Evolutionary conservation across 2,797 vertebrate genomes (phyloP).

Genomic region (Spea hammondii): DNA sequence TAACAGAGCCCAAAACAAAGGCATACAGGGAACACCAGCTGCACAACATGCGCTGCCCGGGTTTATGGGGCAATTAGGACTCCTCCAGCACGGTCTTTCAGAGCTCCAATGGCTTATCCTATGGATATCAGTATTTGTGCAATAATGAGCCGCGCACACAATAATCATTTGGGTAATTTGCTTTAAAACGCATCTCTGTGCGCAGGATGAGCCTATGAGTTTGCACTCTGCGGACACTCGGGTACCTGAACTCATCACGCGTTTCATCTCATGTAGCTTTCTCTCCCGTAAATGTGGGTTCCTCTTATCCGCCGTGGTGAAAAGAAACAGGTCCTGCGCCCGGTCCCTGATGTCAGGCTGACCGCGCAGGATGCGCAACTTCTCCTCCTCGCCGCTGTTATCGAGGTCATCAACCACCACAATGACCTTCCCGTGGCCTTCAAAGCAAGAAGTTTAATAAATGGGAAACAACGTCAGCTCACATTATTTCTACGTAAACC

Average conservation of each 20-base stretch:
- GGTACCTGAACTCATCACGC: background rate
- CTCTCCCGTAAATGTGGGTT: background rate
- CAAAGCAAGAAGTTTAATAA: background rate
- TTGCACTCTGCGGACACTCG: background rate
- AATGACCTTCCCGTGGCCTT: slow-evolving; percentile 23
- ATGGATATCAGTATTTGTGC: background rate
- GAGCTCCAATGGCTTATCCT: too few species aligned
- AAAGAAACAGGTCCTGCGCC: slow-evolving; percentile 9
- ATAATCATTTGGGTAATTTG: too few species aligned
- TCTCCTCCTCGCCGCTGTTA: background rate
- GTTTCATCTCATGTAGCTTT: slow-evolving; percentile 9
- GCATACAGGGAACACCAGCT: too few species aligned
- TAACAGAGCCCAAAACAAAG: too few species aligned
- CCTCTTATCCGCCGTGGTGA: background rate
- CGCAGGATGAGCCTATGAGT: too few species aligned
- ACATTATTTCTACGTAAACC: background rate
- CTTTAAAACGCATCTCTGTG: too few species aligned
- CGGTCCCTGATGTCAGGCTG: background rate
- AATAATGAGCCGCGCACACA: background rate
- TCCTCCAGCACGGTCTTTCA: too few species aligned
- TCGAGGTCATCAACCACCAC: slow-evolving; percentile 34
- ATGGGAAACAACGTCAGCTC: background rate
- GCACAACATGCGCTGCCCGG: too few species aligned
- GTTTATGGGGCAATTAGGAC: too few species aligned
- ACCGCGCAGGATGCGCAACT: background rate